These are phyloP conservation scores for Pseudachorutes palmiensis DNA, from an alignment of 1,140 invertebrate genomes.

Conservation along the genomic window DNA sequence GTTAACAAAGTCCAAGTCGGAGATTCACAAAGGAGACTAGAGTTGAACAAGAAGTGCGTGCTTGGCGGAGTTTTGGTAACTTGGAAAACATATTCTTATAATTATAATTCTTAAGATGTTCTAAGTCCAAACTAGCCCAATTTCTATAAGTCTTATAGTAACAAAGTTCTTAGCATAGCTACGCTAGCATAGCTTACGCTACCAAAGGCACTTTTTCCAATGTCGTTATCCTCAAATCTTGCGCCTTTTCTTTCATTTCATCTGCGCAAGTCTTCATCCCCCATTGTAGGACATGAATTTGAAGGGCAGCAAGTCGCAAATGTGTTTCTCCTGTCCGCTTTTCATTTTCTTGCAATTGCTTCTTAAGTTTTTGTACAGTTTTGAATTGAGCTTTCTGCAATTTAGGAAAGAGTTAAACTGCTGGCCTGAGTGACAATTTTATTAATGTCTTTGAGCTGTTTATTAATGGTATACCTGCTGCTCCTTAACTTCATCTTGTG, in stretches of 20 bases:
- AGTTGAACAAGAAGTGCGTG: no score
- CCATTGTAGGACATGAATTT: conserved; percentile 29
- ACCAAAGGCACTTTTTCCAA: conserved; percentile 7
- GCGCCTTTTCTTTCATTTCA: conserved; percentile 20
- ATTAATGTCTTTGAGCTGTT: no score
- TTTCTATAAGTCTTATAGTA: no score
- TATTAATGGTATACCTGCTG: no score
- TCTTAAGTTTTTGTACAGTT: conserved; percentile 15
- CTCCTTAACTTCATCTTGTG: conserved; percentile 26
- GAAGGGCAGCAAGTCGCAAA: conserved; percentile 23
- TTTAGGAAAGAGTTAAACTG: conserved; percentile 1
- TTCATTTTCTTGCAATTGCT: conserved; percentile 15
- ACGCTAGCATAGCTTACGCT: neutral
- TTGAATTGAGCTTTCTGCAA: conserved; percentile 13
- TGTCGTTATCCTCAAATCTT: conserved; percentile 23
- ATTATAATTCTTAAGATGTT: no score
- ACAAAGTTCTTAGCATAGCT: neutral
- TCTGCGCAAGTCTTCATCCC: conserved; percentile 21
- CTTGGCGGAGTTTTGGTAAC: no score
- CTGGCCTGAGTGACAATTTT: no score
- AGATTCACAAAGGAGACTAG: no score
- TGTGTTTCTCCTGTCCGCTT: conserved; percentile 17
- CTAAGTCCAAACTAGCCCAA: no score
- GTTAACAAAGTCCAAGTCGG: no score
- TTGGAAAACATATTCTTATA: no score